Conservation (phyloP, 2,113 vertebrate genomes). For the Coptodon bakossiorum region DNA sequence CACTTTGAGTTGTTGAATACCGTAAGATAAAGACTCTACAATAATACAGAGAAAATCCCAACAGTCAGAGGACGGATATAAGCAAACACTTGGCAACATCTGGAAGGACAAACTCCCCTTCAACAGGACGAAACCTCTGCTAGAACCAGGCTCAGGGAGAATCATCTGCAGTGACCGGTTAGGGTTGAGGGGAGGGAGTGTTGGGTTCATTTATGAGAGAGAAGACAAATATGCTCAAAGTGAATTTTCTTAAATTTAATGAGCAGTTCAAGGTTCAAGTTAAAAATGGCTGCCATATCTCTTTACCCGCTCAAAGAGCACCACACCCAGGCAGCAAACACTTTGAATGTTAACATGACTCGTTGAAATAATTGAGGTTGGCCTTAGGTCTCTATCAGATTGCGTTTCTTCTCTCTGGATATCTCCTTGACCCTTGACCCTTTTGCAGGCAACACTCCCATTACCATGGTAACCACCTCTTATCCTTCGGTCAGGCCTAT, state of each 20-base stretch:
- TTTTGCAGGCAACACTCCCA: not conserved
- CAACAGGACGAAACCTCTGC: not conserved
- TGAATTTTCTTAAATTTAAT: not conserved
- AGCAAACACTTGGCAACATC: not conserved
- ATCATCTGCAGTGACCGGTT: not conserved
- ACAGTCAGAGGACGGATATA: accelerated
- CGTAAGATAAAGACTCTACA: not conserved
- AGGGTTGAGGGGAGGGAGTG: not conserved
- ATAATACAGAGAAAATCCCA: not conserved
- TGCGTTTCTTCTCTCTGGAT: not conserved
- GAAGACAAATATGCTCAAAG: not conserved
- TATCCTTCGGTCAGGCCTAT: not conserved
- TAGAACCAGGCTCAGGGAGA: not conserved
- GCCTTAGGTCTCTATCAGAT: not conserved
- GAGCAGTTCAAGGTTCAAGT: not conserved
- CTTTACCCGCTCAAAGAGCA: accelerated
- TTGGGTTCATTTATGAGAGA: not conserved
- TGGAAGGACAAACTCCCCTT: not conserved
- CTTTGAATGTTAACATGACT: not conserved
- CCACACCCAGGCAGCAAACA: not conserved
- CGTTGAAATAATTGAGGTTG: not conserved
- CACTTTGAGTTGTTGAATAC: accelerated
- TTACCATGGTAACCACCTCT: not conserved
- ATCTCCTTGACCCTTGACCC: not conserved
- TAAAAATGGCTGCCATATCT: not conserved